Evolutionary conservation across 2,797 vertebrate species (phyloP), one percentile per base, ranked within the genome.

Genomic region (Lutra lutra): DNA sequence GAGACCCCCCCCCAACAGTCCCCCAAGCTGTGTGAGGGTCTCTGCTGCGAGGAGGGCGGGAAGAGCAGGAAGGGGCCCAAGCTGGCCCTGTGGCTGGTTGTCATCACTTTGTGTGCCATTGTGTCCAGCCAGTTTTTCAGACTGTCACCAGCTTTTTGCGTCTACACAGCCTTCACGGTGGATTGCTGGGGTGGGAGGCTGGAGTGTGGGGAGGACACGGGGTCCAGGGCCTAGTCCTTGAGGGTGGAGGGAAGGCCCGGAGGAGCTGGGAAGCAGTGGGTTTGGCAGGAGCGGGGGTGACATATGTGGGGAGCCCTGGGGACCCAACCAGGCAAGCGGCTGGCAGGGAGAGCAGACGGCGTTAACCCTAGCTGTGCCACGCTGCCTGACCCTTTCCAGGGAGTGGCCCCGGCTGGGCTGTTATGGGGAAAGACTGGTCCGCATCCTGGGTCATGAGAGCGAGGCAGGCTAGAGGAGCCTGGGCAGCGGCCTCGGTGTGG

Each of bases 221-320:
- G 56, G 94, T 82, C 80, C 17, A 20, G 62, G 48, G 83, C 73
- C 96, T 48, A 54, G 95, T 94, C 89, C 95, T 97, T 86, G 79
- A 96, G 94, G 92, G 56, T 1, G 82, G 1, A 70, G 66, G 89
- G 80, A 87, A 90, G 94, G 90, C 58, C 91, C 68, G 91, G 89
- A 98, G 97, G 95, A 97, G 96, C 91, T 35, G 80, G 56, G 97
- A 96, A 97, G 97, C 98, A 82, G 84, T 96, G 94, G 95, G 95
- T 95, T 98, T 99, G 99, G 98, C 98, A 98, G 96, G 96, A 98
- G 98, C 96, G 46, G 97, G 97, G 98, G 97, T 60, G 98, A 98
- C 99, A 99, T 99, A 99, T 99, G 98, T 88, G 93, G 82, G 77
- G 75, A 97, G 92, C 98, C 98, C 98, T 86, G 83, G 98, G 98